These are phyloP conservation scores for Palythoa heliodiscus DNA, from an alignment of 92 coral and sea anemone genomes.

Conservation along the genomic window DNA sequence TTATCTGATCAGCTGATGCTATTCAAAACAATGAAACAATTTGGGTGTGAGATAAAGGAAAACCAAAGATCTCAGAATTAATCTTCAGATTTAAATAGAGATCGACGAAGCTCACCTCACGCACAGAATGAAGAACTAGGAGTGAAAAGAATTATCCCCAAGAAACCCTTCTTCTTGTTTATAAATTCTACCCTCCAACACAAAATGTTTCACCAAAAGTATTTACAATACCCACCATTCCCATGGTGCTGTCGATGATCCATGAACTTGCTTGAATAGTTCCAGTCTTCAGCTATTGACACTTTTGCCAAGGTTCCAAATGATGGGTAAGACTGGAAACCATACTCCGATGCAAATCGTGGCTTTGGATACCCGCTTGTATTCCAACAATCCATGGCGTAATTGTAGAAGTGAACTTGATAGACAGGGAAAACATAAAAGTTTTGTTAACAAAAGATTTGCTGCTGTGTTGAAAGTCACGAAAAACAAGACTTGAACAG, in stretches of 20 bases:
- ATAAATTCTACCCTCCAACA: background rate
- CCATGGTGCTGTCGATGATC: constrained; percentile 95
- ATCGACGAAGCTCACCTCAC: too few species aligned
- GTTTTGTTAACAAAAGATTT: background rate
- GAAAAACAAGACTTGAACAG: background rate
- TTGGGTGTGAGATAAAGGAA: too few species aligned
- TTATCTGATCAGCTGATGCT: too few species aligned
- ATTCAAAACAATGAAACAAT: too few species aligned
- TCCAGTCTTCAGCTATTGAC: constrained; percentile 88
- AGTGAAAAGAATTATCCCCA: too few species aligned
- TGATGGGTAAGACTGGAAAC: constrained; percentile 97
- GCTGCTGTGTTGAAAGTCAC: background rate
- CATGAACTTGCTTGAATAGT: constrained; percentile 85
- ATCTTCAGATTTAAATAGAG: too few species aligned
- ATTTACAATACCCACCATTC: constrained; percentile 56
- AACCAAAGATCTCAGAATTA: too few species aligned
- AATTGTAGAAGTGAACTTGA: constrained; percentile 89
- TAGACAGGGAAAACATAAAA: background rate
- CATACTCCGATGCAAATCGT: constrained; percentile 98
- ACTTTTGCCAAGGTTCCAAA: constrained; percentile 89
- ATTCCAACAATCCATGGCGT: constrained; percentile 90
- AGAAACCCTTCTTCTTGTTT: background rate
- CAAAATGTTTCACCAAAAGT: background rate
- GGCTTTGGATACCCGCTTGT: constrained; percentile 91
- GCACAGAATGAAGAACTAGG: too few species aligned